Percentiles rank a stretch among this genome's conserved stretches.
phyloP scores from a whole-genome alignment of 1,140 invertebrate species.

The Cyclina sinensis region DNA sequence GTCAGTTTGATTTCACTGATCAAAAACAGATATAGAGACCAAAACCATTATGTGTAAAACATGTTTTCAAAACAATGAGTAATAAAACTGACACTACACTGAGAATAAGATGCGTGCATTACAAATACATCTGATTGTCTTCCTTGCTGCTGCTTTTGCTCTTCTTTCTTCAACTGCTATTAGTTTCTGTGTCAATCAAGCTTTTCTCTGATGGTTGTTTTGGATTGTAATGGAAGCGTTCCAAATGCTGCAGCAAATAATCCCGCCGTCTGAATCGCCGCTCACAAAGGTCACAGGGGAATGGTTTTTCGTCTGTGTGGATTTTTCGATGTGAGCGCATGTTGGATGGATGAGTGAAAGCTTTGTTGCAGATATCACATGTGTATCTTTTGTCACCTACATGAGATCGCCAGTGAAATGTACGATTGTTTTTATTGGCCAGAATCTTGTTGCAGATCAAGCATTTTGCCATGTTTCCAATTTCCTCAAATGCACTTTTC shows the following conservation, averaged over 20 bases:
- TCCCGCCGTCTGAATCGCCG: conserved; percentile 62
- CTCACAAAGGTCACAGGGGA: conserved; percentile 64
- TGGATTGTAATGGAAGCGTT: conserved; percentile 61
- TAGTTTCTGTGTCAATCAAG: background rate
- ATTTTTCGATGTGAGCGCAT: conserved; percentile 68
- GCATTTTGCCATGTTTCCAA: conserved; percentile 67
- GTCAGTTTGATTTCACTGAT: no score
- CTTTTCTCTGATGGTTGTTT: conserved; percentile 17
- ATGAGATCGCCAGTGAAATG: conserved; percentile 66
- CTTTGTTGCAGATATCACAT: conserved; percentile 68
- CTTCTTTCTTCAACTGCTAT: background rate
- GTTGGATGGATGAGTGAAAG: conserved; percentile 67
- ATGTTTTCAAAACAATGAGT: no score
- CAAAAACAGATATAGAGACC: no score
- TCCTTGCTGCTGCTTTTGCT: no score
- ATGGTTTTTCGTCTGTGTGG: conserved; percentile 70
- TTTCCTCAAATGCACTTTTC: conserved; percentile 66
- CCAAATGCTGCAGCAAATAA: conserved; percentile 63
- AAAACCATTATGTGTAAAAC: no score
- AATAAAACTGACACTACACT: no score
- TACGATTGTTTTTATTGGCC: conserved; percentile 65
- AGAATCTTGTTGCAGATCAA: conserved; percentile 66
- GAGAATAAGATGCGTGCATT: no score
- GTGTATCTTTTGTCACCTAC: conserved; percentile 63
- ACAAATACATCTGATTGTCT: no score